Evolutionary conservation across 2,113 vertebrate species (phyloP).

Genomic region (Furnarius figulus): DNA sequence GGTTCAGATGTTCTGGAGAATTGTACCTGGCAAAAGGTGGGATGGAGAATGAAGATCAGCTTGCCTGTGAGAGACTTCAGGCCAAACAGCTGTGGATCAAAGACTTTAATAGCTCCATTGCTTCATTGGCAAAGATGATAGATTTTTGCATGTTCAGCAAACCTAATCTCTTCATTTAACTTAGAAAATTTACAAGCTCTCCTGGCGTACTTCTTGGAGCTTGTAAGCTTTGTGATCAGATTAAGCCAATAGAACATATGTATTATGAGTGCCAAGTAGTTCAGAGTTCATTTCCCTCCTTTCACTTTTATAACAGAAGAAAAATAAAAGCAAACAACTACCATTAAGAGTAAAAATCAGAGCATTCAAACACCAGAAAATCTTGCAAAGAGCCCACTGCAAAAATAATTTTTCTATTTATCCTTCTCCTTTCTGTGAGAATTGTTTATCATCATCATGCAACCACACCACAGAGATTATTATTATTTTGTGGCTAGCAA

Average conservation of each 20-base stretch:
- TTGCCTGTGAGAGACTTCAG: neutral
- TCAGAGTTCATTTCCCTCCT: neutral
- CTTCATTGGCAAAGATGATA: neutral
- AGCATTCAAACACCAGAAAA: neutral
- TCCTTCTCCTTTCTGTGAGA: neutral
- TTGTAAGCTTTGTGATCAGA: neutral
- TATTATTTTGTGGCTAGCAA: neutral
- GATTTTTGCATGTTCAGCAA: neutral
- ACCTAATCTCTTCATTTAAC: constrained; percentile 4
- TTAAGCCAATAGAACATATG: neutral
- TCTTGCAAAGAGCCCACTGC: neutral
- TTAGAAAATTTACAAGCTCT: constrained; percentile 9
- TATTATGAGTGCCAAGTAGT: neutral
- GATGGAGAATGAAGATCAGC: neutral
- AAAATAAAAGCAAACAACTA: neutral
- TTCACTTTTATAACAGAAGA: neutral
- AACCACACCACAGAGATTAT: neutral
- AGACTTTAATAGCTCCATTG: neutral
- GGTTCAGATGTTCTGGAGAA: neutral
- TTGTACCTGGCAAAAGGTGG: neutral
- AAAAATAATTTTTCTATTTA: neutral
- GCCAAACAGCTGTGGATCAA: constrained; percentile 31
- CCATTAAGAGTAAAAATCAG: neutral
- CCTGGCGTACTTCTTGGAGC: neutral
- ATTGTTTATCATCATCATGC: neutral